Base-by-base conservation (phyloP, 2,888 invertebrate species). In the Eupithecia subumbrata region DNA sequence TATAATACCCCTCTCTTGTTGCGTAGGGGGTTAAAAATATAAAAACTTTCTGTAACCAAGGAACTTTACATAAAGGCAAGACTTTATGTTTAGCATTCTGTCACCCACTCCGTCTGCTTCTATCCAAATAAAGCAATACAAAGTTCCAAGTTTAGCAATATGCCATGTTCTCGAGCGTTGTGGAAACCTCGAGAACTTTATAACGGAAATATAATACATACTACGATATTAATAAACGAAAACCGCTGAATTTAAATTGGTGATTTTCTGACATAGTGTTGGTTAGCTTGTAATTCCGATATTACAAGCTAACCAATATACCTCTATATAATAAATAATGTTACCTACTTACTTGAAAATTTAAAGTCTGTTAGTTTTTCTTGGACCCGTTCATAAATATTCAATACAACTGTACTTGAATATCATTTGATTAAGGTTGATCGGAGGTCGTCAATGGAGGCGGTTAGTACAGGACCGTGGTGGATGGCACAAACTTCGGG, bases 91-190 rank as follows among this genome's bases (percentile, higher is more conserved):
- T 56, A 22, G 56, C 22, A 56, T 22, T 56, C 56, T 56, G 56
- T 22, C 56, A 22, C 56, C 52, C 56, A 22, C 56, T 56, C 56
- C 56, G 56, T 56, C 56, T 56, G 56, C 22, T 56, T 56, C 52
- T n/a, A 56, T 22, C n/a, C 22, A 11, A 56, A 56, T 48, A 72
- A 52, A 48, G 64, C 45, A 67, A 56, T 56, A 69, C 30, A 63
- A 71, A 71, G 71, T 70, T 63, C 14, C 73, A 80, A 80, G 74
- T 80, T 80, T 80, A 67, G 73, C 74, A 79, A 80, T 80, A 77
- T 77, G 45, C 71, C 69, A 68, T 77, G 73, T 76, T 66, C 43
- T 25, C 22, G 56, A 71, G 74, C 64, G 48, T 74, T 71, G 75
- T 48, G 30, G 22, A 45, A 68, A 56, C 16, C 48, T 69, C 34